Conservation (phyloP, 2,888 invertebrate genomes). For the Ectemnius cavifrons region DNA sequence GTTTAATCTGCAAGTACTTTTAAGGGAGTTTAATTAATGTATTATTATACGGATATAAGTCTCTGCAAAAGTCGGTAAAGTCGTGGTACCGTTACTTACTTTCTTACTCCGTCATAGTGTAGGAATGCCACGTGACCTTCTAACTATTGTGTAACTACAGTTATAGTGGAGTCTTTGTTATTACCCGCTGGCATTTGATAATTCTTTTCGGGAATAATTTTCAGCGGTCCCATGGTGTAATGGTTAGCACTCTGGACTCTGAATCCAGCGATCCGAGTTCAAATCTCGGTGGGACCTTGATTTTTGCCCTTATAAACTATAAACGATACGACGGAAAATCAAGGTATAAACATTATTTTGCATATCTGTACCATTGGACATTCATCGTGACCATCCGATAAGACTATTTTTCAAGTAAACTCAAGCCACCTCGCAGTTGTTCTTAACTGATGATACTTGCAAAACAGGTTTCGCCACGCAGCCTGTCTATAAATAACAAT, state of each 20-base stretch:
- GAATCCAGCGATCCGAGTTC: constrained; percentile 90
- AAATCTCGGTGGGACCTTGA: constrained; percentile 86
- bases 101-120: neutral
- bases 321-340: constrained; percentile 17
- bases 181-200: constrained; percentile 5
- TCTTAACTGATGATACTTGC: constrained; percentile 3
- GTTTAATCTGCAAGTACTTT: too few species aligned
- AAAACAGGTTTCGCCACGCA: constrained; percentile 5
- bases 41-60: too few species aligned
- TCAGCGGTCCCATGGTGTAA: constrained; percentile 85
- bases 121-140: neutral
- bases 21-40: too few species aligned
- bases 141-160: neutral
- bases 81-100: too few species aligned
- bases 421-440: neutral
- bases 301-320: constrained; percentile 38
- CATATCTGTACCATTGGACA: neutral
- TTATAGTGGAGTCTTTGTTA: neutral
- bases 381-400: neutral
- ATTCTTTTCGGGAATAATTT: neutral
- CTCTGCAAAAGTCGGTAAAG: too few species aligned
- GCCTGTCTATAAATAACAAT: constrained; percentile 2
- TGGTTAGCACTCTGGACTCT: constrained; percentile 90
- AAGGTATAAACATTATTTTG: fast-evolving
- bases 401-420: constrained; percentile 3